phyloP scores from a whole-genome alignment of 2,797 vertebrate species.

The Eutrigla gurnardus region DNA sequence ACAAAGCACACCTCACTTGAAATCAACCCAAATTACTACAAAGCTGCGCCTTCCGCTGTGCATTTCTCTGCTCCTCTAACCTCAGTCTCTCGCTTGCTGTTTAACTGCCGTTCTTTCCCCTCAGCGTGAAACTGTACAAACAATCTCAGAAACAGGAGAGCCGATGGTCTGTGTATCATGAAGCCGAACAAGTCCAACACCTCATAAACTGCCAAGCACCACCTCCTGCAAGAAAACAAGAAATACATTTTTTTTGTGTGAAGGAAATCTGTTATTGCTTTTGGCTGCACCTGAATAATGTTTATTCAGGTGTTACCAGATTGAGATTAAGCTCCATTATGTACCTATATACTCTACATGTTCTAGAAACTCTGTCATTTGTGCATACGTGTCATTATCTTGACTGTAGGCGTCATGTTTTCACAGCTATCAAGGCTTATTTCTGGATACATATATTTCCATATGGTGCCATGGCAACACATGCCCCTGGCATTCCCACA shows the following conservation, averaged over 20 bases:
- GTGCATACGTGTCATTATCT: not conserved
- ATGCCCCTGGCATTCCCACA: constrained; percentile 24
- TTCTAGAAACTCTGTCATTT: constrained; percentile 16
- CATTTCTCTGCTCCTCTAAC: constrained; percentile 45
- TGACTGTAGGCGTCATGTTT: constrained; percentile 24
- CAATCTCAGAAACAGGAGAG: constrained; percentile 21
- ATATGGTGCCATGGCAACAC: constrained; percentile 20
- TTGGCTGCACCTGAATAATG: constrained; percentile 21
- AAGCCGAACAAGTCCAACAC: constrained; percentile 39
- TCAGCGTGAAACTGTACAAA: constrained; percentile 25
- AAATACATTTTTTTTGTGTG: constrained; percentile 12
- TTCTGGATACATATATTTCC: constrained; percentile 30
- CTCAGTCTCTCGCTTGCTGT: constrained; percentile 12
- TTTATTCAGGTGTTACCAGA: not conserved
- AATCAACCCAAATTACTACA: constrained; percentile 7
- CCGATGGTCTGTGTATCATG: constrained; percentile 38
- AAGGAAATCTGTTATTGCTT: not conserved
- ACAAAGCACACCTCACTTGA: not conserved
- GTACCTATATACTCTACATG: constrained; percentile 15
- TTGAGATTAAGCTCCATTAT: no score
- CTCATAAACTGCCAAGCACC: constrained; percentile 16
- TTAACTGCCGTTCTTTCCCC: constrained; percentile 27
- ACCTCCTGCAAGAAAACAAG: constrained; percentile 23
- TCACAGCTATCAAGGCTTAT: constrained; percentile 29
- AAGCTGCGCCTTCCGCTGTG: constrained; percentile 8